Evolutionary conservation across 2,888 invertebrate species (phyloP).

Genomic region (Apeira syringaria): DNA sequence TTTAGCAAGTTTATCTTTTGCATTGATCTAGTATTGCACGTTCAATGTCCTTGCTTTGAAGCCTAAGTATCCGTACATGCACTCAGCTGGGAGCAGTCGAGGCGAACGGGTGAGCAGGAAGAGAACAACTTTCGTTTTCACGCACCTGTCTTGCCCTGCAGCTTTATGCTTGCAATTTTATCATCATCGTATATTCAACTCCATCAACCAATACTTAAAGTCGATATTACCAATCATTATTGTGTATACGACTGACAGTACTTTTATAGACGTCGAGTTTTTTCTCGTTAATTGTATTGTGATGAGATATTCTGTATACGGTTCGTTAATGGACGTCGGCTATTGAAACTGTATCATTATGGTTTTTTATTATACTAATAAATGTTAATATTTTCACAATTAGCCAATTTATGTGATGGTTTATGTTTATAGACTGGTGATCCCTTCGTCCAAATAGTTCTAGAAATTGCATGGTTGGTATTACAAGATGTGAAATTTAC

Average conservation of each 20-base stretch:
- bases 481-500: conserved; percentile 43
- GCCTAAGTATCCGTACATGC: conserved; percentile 45
- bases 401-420: conserved; percentile 7
- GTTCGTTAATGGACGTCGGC: conserved; percentile 15
- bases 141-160: conserved; percentile 77
- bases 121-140: conserved; percentile 83
- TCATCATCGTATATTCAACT: conserved; percentile 41
- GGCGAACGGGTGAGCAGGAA: conserved; percentile 78
- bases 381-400: conserved; percentile 1
- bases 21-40: conserved; percentile 33
- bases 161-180: conserved; percentile 50
- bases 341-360: conserved; percentile 26
- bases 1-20: conserved; percentile 29
- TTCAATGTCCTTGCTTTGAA: conserved; percentile 44
- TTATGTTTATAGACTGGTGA: conserved; percentile 5
- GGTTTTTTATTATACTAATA: conserved; percentile 2
- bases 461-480: conserved; percentile 33
- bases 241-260: conserved; percentile 22
- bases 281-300: conserved; percentile 33
- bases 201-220: conserved; percentile 23
- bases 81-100: conserved; percentile 53
- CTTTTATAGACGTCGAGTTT: conserved; percentile 32
- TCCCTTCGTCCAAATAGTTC: conserved; percentile 27
- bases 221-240: conserved; percentile 6
- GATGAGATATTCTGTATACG: conserved; percentile 25